Evolutionary conservation across 1,140 invertebrate genomes (phyloP), one percentile per base, ranked within the genome.

Genomic region (Meloidogyne chitwoodi): DNA sequence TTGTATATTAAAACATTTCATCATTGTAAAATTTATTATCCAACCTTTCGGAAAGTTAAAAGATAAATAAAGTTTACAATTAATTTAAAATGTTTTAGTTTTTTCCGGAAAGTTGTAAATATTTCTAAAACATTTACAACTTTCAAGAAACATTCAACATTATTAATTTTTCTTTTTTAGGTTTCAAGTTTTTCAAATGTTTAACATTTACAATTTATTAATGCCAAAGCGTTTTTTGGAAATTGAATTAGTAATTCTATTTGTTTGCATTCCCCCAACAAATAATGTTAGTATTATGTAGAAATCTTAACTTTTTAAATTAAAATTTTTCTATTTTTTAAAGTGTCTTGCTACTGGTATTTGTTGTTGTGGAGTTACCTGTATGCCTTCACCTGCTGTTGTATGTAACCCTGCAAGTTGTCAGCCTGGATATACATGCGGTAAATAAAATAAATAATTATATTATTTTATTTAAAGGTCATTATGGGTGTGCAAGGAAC

Each of bases 401-500:
- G 19, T 26, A 8, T 81, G 81, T 29, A 66, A 80, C 34, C 80
- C 34, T 27, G 38, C 68, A 6, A 75, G 68, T 44, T 82, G 81
- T 41, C 81, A 82, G 29, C 81, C 81, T n/a, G 81, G 81, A 14
- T 82, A 82, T 22, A 82, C 81, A 19, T 82, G 81, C 65, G 81
- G 66, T 61, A 27, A 24, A 29, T 41, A 27, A 44, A 24, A 41
- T 24, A 34, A 69, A 16, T 1, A 12, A 56, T 41, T 69, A 26
- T 19, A 38, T 14, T 26, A 29, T 26, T n/a, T 29, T 31, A 44
- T 44, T n/a, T 48, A 81, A 22, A 68, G 48, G 77, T 11, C 81
- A 84, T 76, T 81, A 83, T 48, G 80, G 80, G 0, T 82, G 81
- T 71, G 81, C 81, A 22, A 38, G 82, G n/a, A 84, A 84, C 31